phyloP scores from a whole-genome alignment of 1,140 invertebrate genomes.

The Zaprionus kolodkinae region DNA sequence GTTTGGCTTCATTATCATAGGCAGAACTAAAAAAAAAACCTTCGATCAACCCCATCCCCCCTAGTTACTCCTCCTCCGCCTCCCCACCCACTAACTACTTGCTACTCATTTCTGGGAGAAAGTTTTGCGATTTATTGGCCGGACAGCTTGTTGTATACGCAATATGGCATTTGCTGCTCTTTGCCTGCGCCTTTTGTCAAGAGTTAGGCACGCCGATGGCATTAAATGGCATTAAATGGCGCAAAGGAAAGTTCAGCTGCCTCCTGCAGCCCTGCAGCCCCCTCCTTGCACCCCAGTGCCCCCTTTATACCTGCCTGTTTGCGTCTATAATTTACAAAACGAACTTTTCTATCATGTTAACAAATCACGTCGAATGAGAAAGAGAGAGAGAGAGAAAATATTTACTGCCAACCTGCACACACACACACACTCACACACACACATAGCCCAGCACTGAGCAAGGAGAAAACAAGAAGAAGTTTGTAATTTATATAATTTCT shows the following conservation, averaged over 20 bases:
- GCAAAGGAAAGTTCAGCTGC: constrained; percentile 19
- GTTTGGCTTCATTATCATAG: constrained; percentile 38
- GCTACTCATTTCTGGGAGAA: neutral
- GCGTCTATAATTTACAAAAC: constrained; percentile 53
- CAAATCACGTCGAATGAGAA: constrained; percentile 71
- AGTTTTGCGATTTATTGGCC: constrained; percentile 49
- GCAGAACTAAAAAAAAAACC: neutral
- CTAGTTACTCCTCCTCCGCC: neutral
- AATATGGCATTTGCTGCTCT: constrained; percentile 18
- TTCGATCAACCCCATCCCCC: neutral
- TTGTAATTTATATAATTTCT: constrained; percentile 82
- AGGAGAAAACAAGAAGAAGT: constrained; percentile 28
- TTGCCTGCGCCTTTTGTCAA: neutral
- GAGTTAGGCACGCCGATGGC: constrained; percentile 13
- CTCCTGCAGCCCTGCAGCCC: neutral
- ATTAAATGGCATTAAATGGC: constrained; percentile 31
- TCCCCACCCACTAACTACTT: no score
- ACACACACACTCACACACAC: neutral
- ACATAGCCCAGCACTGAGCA: constrained; percentile 33
- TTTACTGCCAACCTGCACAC: constrained; percentile 23
- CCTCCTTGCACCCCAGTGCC: neutral
- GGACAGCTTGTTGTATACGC: constrained; percentile 46
- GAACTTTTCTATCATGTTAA: constrained; percentile 81
- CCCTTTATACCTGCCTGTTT: neutral
- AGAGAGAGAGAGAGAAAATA: constrained; percentile 45